Conservation (phyloP, 2,797 vertebrate genomes). For the Lindbergichthys nudifrons region DNA sequence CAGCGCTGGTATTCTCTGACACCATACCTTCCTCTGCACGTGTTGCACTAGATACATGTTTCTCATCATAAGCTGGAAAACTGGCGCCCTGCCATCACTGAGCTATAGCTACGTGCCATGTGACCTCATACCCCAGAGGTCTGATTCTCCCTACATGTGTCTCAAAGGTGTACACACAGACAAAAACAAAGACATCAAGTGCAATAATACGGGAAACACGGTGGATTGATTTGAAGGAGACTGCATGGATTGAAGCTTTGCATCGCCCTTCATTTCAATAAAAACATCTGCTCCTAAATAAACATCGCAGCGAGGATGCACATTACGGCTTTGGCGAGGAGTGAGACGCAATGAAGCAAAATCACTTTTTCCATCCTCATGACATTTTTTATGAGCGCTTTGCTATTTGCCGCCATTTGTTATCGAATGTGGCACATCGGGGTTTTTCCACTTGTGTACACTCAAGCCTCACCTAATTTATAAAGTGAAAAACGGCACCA, state of each 20-base stretch:
- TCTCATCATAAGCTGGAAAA: conserved; percentile 72
- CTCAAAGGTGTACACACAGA: conserved; percentile 46
- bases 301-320: conserved; percentile 65
- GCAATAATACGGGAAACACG: conserved; percentile 18
- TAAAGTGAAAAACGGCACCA: conserved; percentile 38
- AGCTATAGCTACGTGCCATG: conserved; percentile 45
- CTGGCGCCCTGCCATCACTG: conserved; percentile 56
- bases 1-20: conserved; percentile 64
- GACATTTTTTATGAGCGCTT: conserved; percentile 68
- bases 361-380: conserved; percentile 74
- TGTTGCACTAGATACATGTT: conserved; percentile 73
- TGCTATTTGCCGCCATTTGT: conserved; percentile 58
- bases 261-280: conserved; percentile 26
- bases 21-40: conserved; percentile 54
- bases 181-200: conserved; percentile 47
- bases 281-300: conserved; percentile 72
- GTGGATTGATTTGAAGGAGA: conserved; percentile 22
- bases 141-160: conserved; percentile 53
- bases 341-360: conserved; percentile 51
- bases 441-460: conserved; percentile 72
- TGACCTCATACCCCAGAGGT: conserved; percentile 69
- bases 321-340: conserved; percentile 65
- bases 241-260: conserved; percentile 29
- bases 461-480: conserved; percentile 41
- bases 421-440: conserved; percentile 51